phyloP scores from a whole-genome alignment of 1,140 invertebrate species.

The Helicoverpa armigera region DNA sequence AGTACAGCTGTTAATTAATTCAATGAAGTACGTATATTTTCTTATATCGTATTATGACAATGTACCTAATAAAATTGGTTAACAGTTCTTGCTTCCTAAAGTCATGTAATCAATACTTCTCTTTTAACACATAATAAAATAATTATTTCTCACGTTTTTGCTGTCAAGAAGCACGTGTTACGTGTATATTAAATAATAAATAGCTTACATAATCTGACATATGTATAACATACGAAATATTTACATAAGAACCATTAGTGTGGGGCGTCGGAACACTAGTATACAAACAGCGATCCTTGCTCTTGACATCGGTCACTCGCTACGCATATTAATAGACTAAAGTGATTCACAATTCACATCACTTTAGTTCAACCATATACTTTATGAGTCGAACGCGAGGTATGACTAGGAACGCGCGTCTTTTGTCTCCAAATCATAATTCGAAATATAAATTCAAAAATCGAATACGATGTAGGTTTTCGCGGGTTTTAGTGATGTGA shows the following conservation, averaged over 20 bases:
- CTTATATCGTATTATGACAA: no score
- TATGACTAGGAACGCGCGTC: conserved; percentile 73
- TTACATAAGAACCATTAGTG: conserved; percentile 57
- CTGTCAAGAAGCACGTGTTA: background rate
- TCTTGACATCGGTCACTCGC: conserved; percentile 85
- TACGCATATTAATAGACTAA: conserved; percentile 84
- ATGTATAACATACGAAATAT: conserved; percentile 47
- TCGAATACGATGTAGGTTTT: conserved; percentile 41
- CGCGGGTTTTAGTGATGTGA: conserved; percentile 53
- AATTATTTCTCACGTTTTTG: background rate
- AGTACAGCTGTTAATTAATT: no score
- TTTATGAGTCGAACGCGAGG: conserved; percentile 75
- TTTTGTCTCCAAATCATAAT: conserved; percentile 59
- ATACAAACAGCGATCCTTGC: conserved; percentile 75
- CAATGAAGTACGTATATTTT: no score
- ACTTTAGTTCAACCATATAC: conserved; percentile 66
- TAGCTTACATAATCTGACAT: conserved; percentile 15
- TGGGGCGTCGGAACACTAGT: conserved; percentile 57
- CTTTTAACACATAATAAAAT: background rate
- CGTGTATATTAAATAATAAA: conserved; percentile 15
- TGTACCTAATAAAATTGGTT: no score
- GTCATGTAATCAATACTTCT: background rate
- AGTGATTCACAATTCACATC: conserved; percentile 83
- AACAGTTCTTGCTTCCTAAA: background rate
- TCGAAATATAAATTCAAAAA: conserved; percentile 61